Conservation (phyloP, 2,797 vertebrate genomes). For the Cirrhinus mrigala region DNA sequence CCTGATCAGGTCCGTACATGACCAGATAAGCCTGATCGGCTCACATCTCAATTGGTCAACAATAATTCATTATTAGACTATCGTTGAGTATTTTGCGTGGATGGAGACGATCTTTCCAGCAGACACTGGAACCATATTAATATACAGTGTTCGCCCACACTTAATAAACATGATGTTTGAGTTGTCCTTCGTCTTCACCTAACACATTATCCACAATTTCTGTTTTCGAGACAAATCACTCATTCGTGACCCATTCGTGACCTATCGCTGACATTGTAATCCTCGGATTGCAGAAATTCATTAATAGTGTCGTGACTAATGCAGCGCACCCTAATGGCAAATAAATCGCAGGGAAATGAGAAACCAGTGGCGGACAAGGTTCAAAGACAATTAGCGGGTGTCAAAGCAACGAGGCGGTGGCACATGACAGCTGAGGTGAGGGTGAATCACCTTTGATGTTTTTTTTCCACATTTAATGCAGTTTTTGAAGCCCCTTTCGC, state of each 20-base stretch:
- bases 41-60: background rate
- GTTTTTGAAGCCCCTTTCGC: conserved; percentile 19
- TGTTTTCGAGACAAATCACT: conserved; percentile 75
- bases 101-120: background rate
- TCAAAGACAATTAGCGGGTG: conserved; percentile 65
- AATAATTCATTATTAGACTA: background rate
- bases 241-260: conserved; percentile 69
- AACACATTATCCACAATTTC: conserved; percentile 70
- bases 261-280: conserved; percentile 64
- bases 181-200: conserved; percentile 71
- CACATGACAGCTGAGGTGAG: conserved; percentile 57
- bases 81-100: background rate
- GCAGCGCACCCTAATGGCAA: conserved; percentile 37
- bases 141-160: conserved; percentile 30
- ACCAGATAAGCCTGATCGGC: background rate
- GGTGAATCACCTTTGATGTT: conserved; percentile 53
- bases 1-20: background rate
- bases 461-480: conserved; percentile 38
- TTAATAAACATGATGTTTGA: conserved; percentile 71
- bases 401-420: conserved; percentile 56
- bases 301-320: conserved; percentile 56
- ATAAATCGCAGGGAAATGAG: conserved; percentile 56
- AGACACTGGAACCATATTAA: conserved; percentile 13
- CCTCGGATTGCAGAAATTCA: conserved; percentile 61
- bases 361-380: conserved; percentile 60